These are phyloP conservation scores for Chloromyia formosa DNA, from an alignment of 2,888 invertebrate species.

Conservation along the genomic window DNA sequence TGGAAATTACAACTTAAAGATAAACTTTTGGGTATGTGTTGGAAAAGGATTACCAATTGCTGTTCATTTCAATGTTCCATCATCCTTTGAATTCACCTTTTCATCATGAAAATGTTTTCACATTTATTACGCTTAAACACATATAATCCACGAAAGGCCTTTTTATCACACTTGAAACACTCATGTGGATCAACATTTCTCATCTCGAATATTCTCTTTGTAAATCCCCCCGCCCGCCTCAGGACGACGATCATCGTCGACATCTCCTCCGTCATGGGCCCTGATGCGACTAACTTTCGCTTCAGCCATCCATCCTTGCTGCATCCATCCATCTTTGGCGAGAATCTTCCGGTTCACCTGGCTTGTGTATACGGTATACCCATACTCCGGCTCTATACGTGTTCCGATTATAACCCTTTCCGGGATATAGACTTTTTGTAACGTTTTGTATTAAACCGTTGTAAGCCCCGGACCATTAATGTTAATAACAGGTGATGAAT, in stretches of 20 bases:
- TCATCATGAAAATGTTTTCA: slow-evolving; percentile 37
- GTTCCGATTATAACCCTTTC: slow-evolving; percentile 43
- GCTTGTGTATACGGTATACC: slow-evolving; percentile 18
- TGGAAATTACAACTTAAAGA: too few relatives aligned
- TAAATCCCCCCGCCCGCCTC: slow-evolving; percentile 39
- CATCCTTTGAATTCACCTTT: slow-evolving; percentile 17
- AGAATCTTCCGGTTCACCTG: slow-evolving; percentile 42
- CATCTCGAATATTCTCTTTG: slow-evolving; percentile 32
- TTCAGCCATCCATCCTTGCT: too few relatives aligned
- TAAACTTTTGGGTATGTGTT: too few relatives aligned
- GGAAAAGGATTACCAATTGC: too few relatives aligned
- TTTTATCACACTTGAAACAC: slow-evolving; percentile 49
- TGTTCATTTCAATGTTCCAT: too few relatives aligned
- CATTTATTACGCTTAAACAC: slow-evolving; percentile 40
- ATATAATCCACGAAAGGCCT: slow-evolving; percentile 46
- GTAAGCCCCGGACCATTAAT: slow-evolving; percentile 46
- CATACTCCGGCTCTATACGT: background rate
- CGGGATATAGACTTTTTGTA: slow-evolving; percentile 28
- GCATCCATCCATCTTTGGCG: slow-evolving; percentile 24
- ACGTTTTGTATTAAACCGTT: slow-evolving; percentile 26
- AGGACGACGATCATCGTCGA: slow-evolving; percentile 18
- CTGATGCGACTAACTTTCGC: background rate
- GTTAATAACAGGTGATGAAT: slow-evolving; percentile 48
- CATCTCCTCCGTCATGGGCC: slow-evolving; percentile 17
- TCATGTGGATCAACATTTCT: slow-evolving; percentile 47